Conservation (phyloP, 1,140 invertebrate species). For the Carcinoscorpius rotundicauda region DNA sequence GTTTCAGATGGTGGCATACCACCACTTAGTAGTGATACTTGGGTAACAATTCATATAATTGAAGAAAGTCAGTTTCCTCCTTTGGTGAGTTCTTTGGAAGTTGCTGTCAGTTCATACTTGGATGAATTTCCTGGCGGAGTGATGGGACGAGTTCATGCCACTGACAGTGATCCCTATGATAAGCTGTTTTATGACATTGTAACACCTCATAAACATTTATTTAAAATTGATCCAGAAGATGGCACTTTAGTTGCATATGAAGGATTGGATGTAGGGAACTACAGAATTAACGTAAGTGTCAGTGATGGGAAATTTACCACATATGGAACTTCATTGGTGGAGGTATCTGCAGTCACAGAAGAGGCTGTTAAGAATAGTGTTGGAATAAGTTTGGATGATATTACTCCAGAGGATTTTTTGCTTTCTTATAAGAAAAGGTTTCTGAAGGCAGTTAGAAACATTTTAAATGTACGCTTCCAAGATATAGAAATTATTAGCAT, state of each 20-base stretch:
- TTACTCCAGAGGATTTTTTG: conserved; percentile 73
- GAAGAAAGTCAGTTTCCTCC: conserved; percentile 93
- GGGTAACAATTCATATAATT: conserved; percentile 68
- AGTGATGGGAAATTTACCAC: conserved; percentile 43
- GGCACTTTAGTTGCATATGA: conserved; percentile 67
- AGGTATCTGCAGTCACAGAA: conserved; percentile 62
- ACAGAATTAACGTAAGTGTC: conserved; percentile 66
- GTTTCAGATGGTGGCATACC: conserved; percentile 92
- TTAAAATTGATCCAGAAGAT: conserved; percentile 61
- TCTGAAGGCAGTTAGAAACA: conserved; percentile 57
- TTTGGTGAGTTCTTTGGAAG: conserved; percentile 68
- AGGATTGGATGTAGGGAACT: conserved; percentile 72
- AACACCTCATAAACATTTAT: conserved; percentile 45
- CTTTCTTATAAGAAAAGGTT: conserved; percentile 71
- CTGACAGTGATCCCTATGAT: conserved; percentile 86
- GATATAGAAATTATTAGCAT: conserved; percentile 53
- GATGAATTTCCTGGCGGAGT: conserved; percentile 74
- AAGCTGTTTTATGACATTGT: conserved; percentile 61
- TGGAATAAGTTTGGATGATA: conserved; percentile 54
- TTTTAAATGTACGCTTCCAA: conserved; percentile 27
- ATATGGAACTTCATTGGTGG: conserved; percentile 31
- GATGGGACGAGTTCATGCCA: conserved; percentile 73
- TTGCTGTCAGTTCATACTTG: conserved; percentile 74
- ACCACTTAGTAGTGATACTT: conserved; percentile 74
- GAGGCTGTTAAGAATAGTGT: conserved; percentile 75